A percentile compares a stretch with the other conserved stretches of the same genome.
Conservation (phyloP, 2,888 invertebrate genomes). For the Lobophora halterata region DNA sequence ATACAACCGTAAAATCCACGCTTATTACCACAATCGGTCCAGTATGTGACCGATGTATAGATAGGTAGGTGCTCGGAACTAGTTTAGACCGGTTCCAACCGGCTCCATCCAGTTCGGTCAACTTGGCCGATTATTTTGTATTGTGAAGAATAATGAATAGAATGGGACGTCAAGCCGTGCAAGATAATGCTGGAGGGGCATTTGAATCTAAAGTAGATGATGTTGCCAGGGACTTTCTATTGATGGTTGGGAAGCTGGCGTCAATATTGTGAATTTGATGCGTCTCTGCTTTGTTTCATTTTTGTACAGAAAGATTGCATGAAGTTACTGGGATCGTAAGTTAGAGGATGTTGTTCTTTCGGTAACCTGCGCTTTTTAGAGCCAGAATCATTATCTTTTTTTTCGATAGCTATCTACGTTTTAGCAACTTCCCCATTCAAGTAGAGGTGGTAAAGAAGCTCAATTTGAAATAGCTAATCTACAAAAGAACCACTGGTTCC, state of each 20-base stretch:
- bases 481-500: too few species aligned
- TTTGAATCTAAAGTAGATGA: conserved; percentile 2
- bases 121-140: conserved; percentile 4
- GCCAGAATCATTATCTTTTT: too few species aligned
- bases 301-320: too few species aligned
- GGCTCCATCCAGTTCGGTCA: conserved; percentile 2
- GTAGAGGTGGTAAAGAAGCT: too few species aligned
- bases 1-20: conserved; percentile 5
- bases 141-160: conserved; percentile 10
- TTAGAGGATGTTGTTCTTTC: too few species aligned
- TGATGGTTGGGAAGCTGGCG: conserved; percentile 5
- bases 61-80: conserved; percentile 1
- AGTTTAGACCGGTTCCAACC: conserved; percentile 5
- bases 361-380: too few species aligned
- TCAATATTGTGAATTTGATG: conserved; percentile 6
- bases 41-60: conserved; percentile 5
- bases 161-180: conserved; percentile 14
- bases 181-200: conserved; percentile 5
- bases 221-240: conserved; percentile 6
- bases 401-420: too few species aligned
- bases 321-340: too few species aligned
- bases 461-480: too few species aligned
- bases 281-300: too few species aligned
- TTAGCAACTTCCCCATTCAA: too few species aligned
- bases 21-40: conserved; percentile 10